Conservation (phyloP, 2,113 vertebrate species). For the Bambusicola thoracicus region DNA sequence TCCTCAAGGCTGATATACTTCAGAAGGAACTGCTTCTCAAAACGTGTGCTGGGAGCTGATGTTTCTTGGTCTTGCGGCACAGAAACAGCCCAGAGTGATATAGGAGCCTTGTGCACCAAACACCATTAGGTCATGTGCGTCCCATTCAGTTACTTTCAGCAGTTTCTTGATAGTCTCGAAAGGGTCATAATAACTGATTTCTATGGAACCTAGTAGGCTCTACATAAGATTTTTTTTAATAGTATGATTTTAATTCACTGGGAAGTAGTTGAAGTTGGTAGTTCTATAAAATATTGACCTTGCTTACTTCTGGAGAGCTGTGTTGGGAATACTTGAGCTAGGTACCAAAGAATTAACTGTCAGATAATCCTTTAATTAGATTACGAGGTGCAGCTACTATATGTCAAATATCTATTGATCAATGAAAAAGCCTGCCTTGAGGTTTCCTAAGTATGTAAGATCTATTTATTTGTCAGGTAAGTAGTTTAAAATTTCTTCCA, state of each 20-base stretch:
- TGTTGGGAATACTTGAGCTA: constrained; percentile 55
- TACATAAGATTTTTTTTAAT: not conserved
- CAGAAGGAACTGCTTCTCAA: not conserved
- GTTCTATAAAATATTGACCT: constrained; percentile 37
- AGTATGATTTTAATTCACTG: not conserved
- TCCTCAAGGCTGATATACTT: not conserved
- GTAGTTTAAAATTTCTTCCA: constrained; percentile 71
- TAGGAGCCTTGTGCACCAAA: not conserved
- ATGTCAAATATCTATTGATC: constrained; percentile 71
- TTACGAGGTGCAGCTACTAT: constrained; percentile 54
- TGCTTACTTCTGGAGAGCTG: constrained; percentile 12
- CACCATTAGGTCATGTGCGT: not conserved
- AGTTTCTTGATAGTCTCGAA: not conserved
- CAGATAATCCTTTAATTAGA: constrained; percentile 76
- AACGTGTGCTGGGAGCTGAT: not conserved
- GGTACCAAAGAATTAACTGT: constrained; percentile 45
- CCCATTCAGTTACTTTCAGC: not conserved
- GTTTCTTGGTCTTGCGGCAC: not conserved
- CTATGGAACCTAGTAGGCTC: not conserved
- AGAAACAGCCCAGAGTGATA: not conserved
- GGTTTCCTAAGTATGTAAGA: constrained; percentile 57
- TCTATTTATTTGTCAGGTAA: constrained; percentile 68
- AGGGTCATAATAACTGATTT: not conserved
- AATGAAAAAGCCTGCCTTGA: constrained; percentile 54
- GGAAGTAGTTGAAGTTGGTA: constrained; percentile 19